Base-by-base conservation (phyloP, 2,113 vertebrate genomes). In the Rhinopomastus cyanomelas region DNA sequence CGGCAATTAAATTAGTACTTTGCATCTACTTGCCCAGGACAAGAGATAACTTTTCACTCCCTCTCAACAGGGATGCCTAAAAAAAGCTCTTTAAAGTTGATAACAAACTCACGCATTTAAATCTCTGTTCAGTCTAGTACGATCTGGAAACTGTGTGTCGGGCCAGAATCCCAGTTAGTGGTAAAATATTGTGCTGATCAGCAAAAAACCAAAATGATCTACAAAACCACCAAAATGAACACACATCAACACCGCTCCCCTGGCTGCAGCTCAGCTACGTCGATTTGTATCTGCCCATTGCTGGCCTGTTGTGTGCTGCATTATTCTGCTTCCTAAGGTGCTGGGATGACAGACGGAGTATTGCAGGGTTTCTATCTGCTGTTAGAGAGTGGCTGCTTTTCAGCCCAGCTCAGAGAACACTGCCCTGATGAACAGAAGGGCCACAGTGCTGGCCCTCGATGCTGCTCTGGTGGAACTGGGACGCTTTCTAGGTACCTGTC, bases 291-390 rank as follows among this genome's bases (percentile, higher is more conserved):
- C 61, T 53, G 44, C 81, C 44, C 1, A 1, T 12, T 64, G 19
- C 68, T 49, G 59, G 55, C 44, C 37, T 30, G n/a, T 8, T 57
- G 25, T 71, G 56, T 37, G 30, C 82, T 3, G 68, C 32, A 16
- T 59, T 39, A 34, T 14, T n/a, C 56, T 15, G 29, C 83, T 65
- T 44, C 76, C 81, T 30, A 10, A 62, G 21, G 67, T 6, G 2
- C 2, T 26, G 53, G 7, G 19, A 77, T 16, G 48, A 32, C 76
- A 68, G 64, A 37, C 2, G 2, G 10, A 20, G 25, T 29, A 67
- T 42, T 5, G 0, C 9, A 6, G 49, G 4, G 11, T 37, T 37
- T 12, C 67, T 34, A 14, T 0, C 26, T 51, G 20, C 10, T 27
- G 5, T 2, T 26, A 26, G 29, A 48, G 27, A 46, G 14, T 2